Percentiles rank a stretch among this genome's conserved stretches.
Evolutionary conservation across 2,888 invertebrate genomes (phyloP).

Genomic region (Cerastoderma edule): DNA sequence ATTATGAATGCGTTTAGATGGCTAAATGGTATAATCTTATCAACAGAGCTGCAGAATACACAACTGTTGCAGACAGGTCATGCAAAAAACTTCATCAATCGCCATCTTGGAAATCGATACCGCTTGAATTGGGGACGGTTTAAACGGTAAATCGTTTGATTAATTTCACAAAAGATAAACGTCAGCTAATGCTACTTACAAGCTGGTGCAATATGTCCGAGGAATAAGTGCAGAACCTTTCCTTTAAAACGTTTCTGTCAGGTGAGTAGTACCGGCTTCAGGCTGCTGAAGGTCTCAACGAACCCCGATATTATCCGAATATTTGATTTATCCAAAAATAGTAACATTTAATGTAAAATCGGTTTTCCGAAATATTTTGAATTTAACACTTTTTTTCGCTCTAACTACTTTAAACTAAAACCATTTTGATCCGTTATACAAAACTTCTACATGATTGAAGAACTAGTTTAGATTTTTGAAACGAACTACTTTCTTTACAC

Average conservation of each 20-base stretch:
- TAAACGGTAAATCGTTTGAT: not conserved
- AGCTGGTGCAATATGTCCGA: constrained; percentile 13
- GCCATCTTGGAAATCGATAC: constrained; percentile 33
- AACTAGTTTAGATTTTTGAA: too few species aligned
- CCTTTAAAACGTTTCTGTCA: not conserved
- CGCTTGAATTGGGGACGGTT: not conserved
- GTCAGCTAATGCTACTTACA: constrained; percentile 9
- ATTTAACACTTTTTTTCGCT: too few species aligned
- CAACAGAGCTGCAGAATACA: not conserved
- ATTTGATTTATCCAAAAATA: constrained; percentile 31
- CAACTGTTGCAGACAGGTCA: constrained; percentile 46
- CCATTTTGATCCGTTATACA: too few species aligned
- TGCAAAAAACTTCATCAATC: constrained; percentile 26
- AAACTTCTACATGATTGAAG: too few species aligned
- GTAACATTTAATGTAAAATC: constrained; percentile 22
- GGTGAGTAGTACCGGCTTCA: constrained; percentile 51
- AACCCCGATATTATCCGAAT: constrained; percentile 75
- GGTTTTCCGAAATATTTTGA: too few species aligned
- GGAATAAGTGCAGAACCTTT: constrained; percentile 2
- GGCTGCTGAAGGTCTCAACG: constrained; percentile 73
- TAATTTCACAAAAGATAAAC: not conserved
- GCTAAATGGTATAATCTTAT: not conserved
- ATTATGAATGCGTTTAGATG: too few species aligned
- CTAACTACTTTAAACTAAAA: too few species aligned
- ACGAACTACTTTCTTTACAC: constrained; percentile 7